Evolutionary conservation across 2,797 vertebrate genomes (phyloP).

Genomic region (Artibeus lituratus): DNA sequence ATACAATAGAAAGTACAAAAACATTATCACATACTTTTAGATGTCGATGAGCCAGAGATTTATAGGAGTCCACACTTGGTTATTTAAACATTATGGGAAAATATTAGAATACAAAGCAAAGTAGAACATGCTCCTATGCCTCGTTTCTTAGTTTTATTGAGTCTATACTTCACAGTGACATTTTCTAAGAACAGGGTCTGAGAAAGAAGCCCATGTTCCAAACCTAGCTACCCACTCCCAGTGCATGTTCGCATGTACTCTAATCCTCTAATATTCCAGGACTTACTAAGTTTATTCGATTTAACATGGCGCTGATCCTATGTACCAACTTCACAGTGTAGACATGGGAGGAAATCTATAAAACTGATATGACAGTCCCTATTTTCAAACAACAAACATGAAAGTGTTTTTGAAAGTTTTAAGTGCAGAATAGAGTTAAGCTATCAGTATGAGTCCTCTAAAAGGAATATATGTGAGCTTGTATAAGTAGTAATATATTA

Average conservation of each 20-base stretch:
- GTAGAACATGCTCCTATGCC: neutral
- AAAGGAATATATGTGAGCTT: neutral
- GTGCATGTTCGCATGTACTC: accelerated
- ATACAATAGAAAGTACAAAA: neutral
- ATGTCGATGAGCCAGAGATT: neutral
- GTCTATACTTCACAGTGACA: neutral
- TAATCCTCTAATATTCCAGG: neutral
- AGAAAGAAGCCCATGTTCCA: neutral
- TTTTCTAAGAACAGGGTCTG: neutral
- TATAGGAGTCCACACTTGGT: neutral
- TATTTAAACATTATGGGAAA: neutral
- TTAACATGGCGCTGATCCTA: neutral
- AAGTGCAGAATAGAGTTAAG: neutral
- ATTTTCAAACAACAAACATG: neutral
- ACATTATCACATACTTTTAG: neutral
- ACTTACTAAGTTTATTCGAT: neutral
- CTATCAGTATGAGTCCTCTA: neutral
- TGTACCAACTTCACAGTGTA: neutral
- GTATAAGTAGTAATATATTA: neutral
- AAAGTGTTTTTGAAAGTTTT: neutral
- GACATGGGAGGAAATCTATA: neutral
- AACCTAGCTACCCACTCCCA: neutral
- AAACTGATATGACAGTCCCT: neutral
- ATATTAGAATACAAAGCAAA: neutral
- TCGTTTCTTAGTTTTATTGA: neutral